Conservation (phyloP, 2,797 vertebrate species). For the Lerista edwardsae region DNA sequence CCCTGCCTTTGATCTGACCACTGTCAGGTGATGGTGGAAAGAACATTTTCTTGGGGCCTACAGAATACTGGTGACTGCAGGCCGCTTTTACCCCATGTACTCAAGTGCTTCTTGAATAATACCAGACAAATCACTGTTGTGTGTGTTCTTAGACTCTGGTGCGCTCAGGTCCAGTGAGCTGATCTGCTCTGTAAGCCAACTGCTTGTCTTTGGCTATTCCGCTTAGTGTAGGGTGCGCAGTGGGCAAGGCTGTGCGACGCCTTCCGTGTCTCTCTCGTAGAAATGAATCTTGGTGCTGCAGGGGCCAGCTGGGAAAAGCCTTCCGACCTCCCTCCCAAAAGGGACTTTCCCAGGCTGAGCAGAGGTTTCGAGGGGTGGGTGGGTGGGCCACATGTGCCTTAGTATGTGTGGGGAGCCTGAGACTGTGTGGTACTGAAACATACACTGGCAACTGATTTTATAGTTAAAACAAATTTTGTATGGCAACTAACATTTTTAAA, state of each 20-base stretch:
- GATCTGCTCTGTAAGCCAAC: background rate
- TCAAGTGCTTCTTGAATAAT: background rate
- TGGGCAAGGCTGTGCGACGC: background rate
- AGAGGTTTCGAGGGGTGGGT: background rate
- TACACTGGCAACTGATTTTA: conserved; percentile 93
- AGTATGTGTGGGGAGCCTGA: conserved; percentile 24
- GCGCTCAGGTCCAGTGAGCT: background rate
- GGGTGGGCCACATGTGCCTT: background rate
- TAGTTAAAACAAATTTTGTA: conserved; percentile 81
- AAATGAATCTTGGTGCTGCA: background rate
- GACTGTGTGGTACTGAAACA: conserved; percentile 82
- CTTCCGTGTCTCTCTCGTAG: background rate
- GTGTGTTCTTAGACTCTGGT: background rate
- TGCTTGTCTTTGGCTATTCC: background rate
- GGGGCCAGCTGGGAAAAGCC: background rate
- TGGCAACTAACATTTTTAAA: conserved; percentile 88
- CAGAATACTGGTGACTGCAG: background rate
- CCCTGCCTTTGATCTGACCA: background rate
- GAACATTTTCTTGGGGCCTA: background rate
- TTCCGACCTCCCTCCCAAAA: background rate
- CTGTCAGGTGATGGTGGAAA: conserved; percentile 9
- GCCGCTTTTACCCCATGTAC: background rate
- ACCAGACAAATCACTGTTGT: background rate
- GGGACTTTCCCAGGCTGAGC: background rate
- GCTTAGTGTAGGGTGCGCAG: background rate